Evolutionary conservation across 2,797 vertebrate genomes (phyloP), one percentile per base, ranked within the genome.

Genomic region (Falco cherrug): DNA sequence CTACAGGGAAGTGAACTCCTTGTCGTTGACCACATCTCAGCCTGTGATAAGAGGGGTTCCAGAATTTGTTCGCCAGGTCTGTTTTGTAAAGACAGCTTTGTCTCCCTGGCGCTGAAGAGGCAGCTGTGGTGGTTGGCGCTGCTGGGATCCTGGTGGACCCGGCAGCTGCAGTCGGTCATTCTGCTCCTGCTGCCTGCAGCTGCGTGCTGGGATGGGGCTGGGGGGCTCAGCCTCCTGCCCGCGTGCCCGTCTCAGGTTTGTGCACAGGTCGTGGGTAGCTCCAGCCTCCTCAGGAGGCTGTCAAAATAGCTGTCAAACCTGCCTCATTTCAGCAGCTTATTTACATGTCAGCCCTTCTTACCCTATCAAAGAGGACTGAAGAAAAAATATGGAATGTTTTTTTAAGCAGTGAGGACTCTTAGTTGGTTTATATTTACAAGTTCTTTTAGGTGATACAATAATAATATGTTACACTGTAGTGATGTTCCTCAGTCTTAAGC

Each of bases 121-220:
- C 59, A n/a, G 17, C 21, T 0, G 1, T 0, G 4, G 21, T 0
- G 0, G 29, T 33, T 0, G 0, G 60, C 51, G 4, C 17, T 56
- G 54, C 37, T 0, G 1, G 45, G 45, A 28, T 31, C 37, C 22
- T 60, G 68, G 53, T 56, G 41, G 57, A 16, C 28, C 70, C 0
- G 1, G 35, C n/a, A 45, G 69, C 35, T 0, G 1, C 59, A 8
- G 7, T 33, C 0, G 0, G 60, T 41, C n/a, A 19, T 63, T 21
- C 33, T 29, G 53, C n/a, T 61, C 25, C 76, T 33, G 39, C 1
- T 13, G 25, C 47, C 50, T 43, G 53, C 0, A 6, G 15, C 48
- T 56, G 10, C 13, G 5, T 35, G 33, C 43, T 28, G 53, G 35
- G n/a, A 16, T 5, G 29, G 48, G 33, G 25, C 41, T 0, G 2